Evolutionary conservation across 2,113 vertebrate species (phyloP).

Genomic region (Odocoileus virginianus): DNA sequence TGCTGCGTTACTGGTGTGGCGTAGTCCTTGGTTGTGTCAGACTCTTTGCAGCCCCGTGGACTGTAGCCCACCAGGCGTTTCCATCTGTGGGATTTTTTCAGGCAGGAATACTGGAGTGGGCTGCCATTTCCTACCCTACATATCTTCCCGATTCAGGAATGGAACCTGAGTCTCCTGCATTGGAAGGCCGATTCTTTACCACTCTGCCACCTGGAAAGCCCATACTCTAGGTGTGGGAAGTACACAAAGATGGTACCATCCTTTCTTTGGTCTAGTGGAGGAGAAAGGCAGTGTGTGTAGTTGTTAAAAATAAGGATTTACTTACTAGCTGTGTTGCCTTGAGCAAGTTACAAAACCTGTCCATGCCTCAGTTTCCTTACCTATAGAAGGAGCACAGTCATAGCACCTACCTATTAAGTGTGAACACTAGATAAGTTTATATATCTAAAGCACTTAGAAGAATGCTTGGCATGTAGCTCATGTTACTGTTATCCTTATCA

Average conservation of each 20-base stretch:
- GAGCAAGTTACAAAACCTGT: neutral
- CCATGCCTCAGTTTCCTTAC: neutral
- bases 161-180: neutral
- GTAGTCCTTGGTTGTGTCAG: neutral
- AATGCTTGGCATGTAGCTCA: neutral
- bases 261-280: neutral
- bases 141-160: neutral
- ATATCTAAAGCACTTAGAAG: neutral
- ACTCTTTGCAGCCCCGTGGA: neutral
- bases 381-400: neutral
- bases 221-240: neutral
- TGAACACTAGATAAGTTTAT: neutral
- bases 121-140: neutral
- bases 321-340: neutral
- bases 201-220: neutral
- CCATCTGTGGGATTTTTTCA: accelerated
- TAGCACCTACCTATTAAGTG: neutral
- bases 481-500: neutral
- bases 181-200: neutral
- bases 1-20: neutral
- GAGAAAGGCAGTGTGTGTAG: neutral
- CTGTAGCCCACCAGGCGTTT: neutral
- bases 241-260: neutral
- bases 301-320: neutral
- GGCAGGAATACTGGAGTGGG: neutral